These are phyloP conservation scores for Amphiura filiformis DNA, from an alignment of 35 echinoderm and acorn worm genomes.

Conservation along the genomic window DNA sequence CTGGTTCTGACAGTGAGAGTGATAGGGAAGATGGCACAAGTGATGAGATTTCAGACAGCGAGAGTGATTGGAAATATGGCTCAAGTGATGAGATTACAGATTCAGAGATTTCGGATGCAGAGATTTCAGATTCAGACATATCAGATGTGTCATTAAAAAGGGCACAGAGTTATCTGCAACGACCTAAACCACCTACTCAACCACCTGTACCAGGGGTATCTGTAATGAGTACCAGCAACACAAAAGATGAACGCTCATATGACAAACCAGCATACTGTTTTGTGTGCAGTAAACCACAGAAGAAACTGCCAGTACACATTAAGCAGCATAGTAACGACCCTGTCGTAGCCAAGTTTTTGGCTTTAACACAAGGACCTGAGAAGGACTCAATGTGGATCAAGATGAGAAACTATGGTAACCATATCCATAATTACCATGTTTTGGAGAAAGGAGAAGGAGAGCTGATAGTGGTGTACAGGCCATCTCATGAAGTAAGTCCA, in stretches of 20 bases:
- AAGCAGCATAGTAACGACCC: slow-evolving; percentile 25
- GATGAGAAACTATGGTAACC: slow-evolving; percentile 36
- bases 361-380: slow-evolving; percentile 6
- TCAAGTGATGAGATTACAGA: too few relatives aligned
- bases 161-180: too few relatives aligned
- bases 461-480: slow-evolving; percentile 46
- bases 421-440: slow-evolving; percentile 46
- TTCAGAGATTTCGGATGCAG: too few relatives aligned
- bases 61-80: too few relatives aligned
- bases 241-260: background rate
- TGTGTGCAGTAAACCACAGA: slow-evolving; percentile 31
- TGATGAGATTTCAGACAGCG: too few relatives aligned
- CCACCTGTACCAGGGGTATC: too few relatives aligned
- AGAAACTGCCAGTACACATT: slow-evolving; percentile 51
- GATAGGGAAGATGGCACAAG: too few relatives aligned
- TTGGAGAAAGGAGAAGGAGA: slow-evolving; percentile 21
- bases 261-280: slow-evolving; percentile 41
- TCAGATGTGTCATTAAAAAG: too few relatives aligned
- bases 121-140: too few relatives aligned
- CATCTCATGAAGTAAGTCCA: slow-evolving; percentile 13
- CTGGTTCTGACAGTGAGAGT: too few relatives aligned
- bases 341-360: slow-evolving; percentile 13
- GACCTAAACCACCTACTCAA: too few relatives aligned
- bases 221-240: background rate
- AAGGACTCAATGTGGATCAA: slow-evolving; percentile 12